Evolutionary conservation across 2,888 invertebrate species (phyloP).

Genomic region (Subacronicta megacephala): DNA sequence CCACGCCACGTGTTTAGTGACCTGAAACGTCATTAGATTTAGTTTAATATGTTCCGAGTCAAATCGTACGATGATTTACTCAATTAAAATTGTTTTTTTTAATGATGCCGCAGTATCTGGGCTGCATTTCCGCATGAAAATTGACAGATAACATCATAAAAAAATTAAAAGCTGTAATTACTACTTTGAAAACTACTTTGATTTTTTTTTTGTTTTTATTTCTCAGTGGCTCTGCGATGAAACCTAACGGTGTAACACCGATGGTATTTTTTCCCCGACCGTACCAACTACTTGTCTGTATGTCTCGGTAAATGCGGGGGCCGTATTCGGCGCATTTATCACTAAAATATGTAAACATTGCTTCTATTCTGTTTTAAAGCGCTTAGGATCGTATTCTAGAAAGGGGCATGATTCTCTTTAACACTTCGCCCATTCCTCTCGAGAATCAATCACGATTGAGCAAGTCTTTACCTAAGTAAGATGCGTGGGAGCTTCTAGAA

Average conservation of each 20-base stretch:
- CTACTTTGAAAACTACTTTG: conserved; percentile 32
- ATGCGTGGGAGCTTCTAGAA: not conserved
- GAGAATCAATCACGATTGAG: too few relatives aligned
- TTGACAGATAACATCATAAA: too few relatives aligned
- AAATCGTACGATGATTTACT: conserved; percentile 16
- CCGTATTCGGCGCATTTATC: conserved; percentile 72
- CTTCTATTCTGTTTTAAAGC: conserved; percentile 56
- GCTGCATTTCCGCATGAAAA: too few relatives aligned
- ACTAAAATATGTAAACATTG: conserved; percentile 55
- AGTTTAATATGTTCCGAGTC: conserved; percentile 45
- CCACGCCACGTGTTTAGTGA: conserved; percentile 42
- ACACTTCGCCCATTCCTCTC: too few relatives aligned
- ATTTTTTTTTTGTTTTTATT: conserved; percentile 29
- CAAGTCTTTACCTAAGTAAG: too few relatives aligned
- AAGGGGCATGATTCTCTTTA: too few relatives aligned
- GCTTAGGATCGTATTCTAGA: not conserved
- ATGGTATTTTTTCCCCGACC: conserved; percentile 65
- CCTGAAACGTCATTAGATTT: conserved; percentile 48
- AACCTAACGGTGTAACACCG: conserved; percentile 4
- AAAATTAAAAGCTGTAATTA: not conserved
- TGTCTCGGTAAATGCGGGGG: conserved; percentile 59
- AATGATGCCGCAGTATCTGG: not conserved
- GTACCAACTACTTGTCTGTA: conserved; percentile 56
- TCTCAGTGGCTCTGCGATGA: conserved; percentile 23
- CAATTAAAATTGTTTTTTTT: too few relatives aligned